Evolutionary conservation across 2,797 vertebrate species (phyloP).

Genomic region (Coilia nasus): DNA sequence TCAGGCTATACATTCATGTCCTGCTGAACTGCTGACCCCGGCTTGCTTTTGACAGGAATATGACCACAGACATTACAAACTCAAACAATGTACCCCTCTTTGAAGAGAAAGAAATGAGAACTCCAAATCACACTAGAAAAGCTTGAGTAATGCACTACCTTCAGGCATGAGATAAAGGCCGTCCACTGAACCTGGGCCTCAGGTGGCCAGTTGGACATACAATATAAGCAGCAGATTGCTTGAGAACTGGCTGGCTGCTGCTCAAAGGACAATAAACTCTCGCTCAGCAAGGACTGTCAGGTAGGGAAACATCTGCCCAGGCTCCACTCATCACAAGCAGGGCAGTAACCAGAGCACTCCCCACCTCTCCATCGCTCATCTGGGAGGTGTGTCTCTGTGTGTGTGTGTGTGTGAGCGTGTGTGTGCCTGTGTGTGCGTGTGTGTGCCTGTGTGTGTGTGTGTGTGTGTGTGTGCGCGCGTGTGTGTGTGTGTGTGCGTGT

Average conservation of each 20-base stretch:
- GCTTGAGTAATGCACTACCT: slow-evolving; percentile 6
- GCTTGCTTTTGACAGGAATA: background rate
- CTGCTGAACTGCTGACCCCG: background rate
- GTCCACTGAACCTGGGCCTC: background rate
- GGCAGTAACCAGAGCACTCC: background rate
- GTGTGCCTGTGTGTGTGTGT: too few relatives aligned
- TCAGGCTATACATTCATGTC: background rate
- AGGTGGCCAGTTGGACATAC: slow-evolving; percentile 8
- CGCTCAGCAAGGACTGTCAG: background rate
- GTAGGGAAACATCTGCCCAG: slow-evolving; percentile 19
- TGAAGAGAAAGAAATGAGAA: background rate
- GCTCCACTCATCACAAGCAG: background rate
- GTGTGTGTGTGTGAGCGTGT: too few relatives aligned
- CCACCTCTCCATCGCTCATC: slow-evolving; percentile 7
- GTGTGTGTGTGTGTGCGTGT: too few relatives aligned
- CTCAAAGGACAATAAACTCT: slow-evolving; percentile 19
- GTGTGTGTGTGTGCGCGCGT: too few relatives aligned
- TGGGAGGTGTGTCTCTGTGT: background rate
- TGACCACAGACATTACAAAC: background rate
- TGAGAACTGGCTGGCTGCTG: background rate
- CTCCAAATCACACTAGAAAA: background rate
- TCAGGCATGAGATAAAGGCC: background rate
- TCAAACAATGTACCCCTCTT: background rate
- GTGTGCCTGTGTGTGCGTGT: too few relatives aligned
- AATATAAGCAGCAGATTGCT: slow-evolving; percentile 21